phyloP scores from a whole-genome alignment of 2,888 invertebrate species.

The Rhopalosiphum nymphaeae region DNA sequence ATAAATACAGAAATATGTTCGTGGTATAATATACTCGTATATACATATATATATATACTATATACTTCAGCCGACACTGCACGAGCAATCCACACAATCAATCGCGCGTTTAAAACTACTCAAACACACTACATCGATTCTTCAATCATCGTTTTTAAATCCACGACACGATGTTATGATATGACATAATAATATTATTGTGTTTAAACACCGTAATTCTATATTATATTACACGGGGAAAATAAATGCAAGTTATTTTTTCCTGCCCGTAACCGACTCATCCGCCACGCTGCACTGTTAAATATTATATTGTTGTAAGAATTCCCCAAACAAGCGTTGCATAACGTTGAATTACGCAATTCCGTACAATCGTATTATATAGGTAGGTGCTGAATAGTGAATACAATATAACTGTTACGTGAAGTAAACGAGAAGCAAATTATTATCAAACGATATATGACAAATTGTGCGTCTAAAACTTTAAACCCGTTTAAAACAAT shows the following conservation, averaged over 20 bases:
- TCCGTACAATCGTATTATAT: not conserved
- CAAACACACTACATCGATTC: not conserved
- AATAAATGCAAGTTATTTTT: not conserved
- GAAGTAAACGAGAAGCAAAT: not conserved
- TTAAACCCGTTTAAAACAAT: not conserved
- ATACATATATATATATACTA: not conserved
- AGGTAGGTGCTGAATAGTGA: not conserved
- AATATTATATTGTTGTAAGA: slow-evolving; percentile 17
- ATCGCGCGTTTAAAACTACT: not conserved
- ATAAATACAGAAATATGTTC: not conserved
- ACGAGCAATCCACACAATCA: not conserved
- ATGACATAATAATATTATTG: not conserved
- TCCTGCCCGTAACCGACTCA: not conserved
- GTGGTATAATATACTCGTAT: no score
- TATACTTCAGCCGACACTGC: not conserved
- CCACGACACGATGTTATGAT: not conserved
- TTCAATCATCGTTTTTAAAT: not conserved
- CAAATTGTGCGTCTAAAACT: not conserved
- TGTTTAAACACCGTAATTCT: not conserved
- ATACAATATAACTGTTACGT: not conserved
- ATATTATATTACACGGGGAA: not conserved
- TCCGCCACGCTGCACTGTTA: not conserved
- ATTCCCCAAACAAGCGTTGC: slow-evolving; percentile 1
- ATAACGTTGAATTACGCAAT: slow-evolving; percentile 13
- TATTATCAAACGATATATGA: not conserved